Evolutionary conservation across 2,888 invertebrate genomes (phyloP), one percentile per base, ranked within the genome.

Genomic region (Nomada fucata): DNA sequence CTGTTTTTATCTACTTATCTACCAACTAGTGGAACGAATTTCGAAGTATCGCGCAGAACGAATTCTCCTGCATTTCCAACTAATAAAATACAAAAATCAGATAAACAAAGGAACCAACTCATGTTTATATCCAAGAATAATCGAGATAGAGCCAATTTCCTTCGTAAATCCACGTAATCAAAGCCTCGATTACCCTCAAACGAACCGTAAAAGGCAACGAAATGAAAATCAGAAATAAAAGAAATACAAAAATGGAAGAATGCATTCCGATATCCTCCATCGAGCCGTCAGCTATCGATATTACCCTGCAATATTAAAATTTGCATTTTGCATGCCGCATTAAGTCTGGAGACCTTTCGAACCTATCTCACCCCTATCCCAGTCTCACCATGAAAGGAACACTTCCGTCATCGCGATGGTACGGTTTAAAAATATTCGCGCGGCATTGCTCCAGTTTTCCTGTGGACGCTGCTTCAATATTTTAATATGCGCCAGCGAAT

Each of bases 381-480:
- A 52, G 52, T 63, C 52, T n/a, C 65, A 13, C 42, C 70, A 57
- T 71, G 75, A 76, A 79, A 79, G 75, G 59, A 68, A 75, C 52
- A 75, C 79, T 79, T 79, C 79, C 82, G 75, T 79, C 79, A 64
- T 61, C 74, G 65, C 11, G 26, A 44, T n/a, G 67, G 15, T 42
- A 60, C 20, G 60, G 68, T 71, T 82, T 82, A 82, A 82, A 82
- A 82, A 82, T 82, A 82, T 82, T 82, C 82, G 42, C 61, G 29
- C 60, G 57, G 73, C 53, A 36, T 75, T 68, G 82, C 82, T 79
- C 82, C 82, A 82, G 55, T 82, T 82, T 79, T 59, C 68, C 72
- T 71, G 2, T 26, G 11, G 7, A 69, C 29, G 57, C 29, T 9
- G 44, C 50, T 53, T 69, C 61, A 69, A 69, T 82, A 64, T 72